Percentiles rank a stretch among this genome's conserved stretches.
phyloP scores from a whole-genome alignment of 2,113 vertebrate genomes.

The Chaetura pelagica region DNA sequence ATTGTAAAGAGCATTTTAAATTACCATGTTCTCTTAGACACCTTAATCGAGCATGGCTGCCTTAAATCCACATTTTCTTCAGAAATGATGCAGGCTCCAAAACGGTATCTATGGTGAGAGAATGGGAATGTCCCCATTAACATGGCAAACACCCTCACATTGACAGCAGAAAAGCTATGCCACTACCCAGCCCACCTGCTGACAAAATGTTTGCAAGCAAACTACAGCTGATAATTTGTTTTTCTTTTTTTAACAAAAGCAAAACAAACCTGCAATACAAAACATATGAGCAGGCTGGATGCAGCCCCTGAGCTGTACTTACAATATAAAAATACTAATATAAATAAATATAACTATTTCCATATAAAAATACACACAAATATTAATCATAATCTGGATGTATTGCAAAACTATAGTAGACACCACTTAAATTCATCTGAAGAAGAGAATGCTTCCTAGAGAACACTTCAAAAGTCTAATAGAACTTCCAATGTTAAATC shows the following conservation, averaged over 20 bases:
- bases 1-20: background rate
- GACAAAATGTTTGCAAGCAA: background rate
- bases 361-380: background rate
- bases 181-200: background rate
- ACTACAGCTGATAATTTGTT: background rate
- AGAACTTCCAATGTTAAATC: background rate
- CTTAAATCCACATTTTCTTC: background rate
- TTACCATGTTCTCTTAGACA: background rate
- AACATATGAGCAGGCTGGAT: background rate
- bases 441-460: background rate
- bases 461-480: background rate
- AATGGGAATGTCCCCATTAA: background rate
- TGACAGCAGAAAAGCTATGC: background rate
- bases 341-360: background rate
- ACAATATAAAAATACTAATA: background rate
- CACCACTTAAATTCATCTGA: background rate
- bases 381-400: background rate
- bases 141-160: background rate
- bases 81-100: background rate
- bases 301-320: background rate
- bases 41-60: background rate
- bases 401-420: background rate
- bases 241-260: background rate
- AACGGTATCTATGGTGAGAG: background rate
- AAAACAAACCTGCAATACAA: background rate